Evolutionary conservation across 2,888 invertebrate species (phyloP), one percentile per base, ranked within the genome.

Genomic region (Lasius fuliginosus): DNA sequence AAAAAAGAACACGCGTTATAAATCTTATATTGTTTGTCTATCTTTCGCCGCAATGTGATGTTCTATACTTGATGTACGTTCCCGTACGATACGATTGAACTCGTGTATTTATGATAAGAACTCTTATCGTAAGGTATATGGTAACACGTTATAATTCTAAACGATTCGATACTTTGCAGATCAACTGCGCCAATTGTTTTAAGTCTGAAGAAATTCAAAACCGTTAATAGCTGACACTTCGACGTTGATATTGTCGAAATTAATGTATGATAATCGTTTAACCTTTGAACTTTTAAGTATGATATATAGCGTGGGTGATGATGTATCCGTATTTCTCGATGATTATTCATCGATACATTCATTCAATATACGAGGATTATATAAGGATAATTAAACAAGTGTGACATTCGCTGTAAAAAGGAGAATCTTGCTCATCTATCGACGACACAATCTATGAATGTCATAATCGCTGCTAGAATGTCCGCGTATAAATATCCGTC

Each of bases 401-500:
- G 40, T 49, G n/a, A 23, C 40, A 11, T 2, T 69, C 1, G 18
- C 18, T 30, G 9, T 12, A 33, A 53, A 71, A 62, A 49, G 12
- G 8, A 30, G 15, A 62, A 23, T 56, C n/a, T n/a, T 23, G 5
- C 15, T n/a, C n/a, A n/a, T 30, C 15, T 60, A 60, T 30, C 6
- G 12, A 30, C 33, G 33, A n/a, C 3, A n/a, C 3, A 11, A 36
- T 18, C 33, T 18, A 64, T 9, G 36, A 64, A 1, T 36, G 11
- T 64, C 27, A 60, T 60, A 60, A 60, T 60, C 6, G 6, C 12
- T 15, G 6, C 60, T 77, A 84, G 88, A 75, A 77, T n/a, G 65
- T 58, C 81, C 64, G 64, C 75, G 42, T 86, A 83, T 75, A 75
- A 86, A 69, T 27, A 83, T 86, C 86, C 86, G 86, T 60, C 67